A percentile compares a stretch with the other conserved stretches of the same genome.
Evolutionary conservation across 1,140 invertebrate genomes (phyloP).

Genomic region (Drosophila ambigua): DNA sequence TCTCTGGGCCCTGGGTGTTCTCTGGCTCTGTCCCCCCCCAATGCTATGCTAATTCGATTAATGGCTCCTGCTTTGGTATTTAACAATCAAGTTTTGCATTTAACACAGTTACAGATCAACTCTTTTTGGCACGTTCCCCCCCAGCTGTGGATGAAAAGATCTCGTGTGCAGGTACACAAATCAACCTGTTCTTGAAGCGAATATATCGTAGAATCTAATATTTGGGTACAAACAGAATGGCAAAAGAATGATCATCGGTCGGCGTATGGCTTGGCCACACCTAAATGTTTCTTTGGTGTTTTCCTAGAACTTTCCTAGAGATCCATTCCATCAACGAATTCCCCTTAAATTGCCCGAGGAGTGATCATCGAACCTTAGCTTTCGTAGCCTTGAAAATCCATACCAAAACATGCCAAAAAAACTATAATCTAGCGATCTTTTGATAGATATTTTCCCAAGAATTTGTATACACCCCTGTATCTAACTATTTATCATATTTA

Average conservation of each 20-base stretch:
- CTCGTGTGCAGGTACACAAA: conserved; percentile 2
- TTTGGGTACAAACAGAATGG: too few relatives aligned
- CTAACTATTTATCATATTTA: conserved; percentile 47
- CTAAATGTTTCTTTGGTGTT: too few relatives aligned
- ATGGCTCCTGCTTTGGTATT: conserved; percentile 45
- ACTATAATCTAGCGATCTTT: conserved; percentile 17
- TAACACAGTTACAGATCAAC: conserved; percentile 45
- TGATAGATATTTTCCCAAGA: conserved; percentile 9
- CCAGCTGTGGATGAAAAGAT: conserved; percentile 4
- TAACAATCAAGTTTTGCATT: conserved; percentile 50
- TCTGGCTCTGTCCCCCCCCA: conserved; percentile 1
- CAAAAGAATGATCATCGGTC: too few relatives aligned
- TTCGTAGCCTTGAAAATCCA: conserved; percentile 32
- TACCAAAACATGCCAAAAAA: conserved; percentile 17
- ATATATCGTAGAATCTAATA: background rate
- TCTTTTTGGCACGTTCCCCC: conserved; percentile 51
- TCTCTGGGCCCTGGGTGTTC: conserved; percentile 29
- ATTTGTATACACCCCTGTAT: conserved; percentile 16
- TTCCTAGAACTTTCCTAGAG: too few relatives aligned
- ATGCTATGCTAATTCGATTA: conserved; percentile 71
- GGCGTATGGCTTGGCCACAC: too few relatives aligned
- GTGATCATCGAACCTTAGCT: conserved; percentile 38
- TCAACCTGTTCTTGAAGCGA: conserved; percentile 30
- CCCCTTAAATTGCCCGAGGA: conserved; percentile 26
- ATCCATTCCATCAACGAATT: background rate